phyloP scores from a whole-genome alignment of 2,113 vertebrate species.

The crab-eating macaque (Macaca fascicularis) region DNA sequence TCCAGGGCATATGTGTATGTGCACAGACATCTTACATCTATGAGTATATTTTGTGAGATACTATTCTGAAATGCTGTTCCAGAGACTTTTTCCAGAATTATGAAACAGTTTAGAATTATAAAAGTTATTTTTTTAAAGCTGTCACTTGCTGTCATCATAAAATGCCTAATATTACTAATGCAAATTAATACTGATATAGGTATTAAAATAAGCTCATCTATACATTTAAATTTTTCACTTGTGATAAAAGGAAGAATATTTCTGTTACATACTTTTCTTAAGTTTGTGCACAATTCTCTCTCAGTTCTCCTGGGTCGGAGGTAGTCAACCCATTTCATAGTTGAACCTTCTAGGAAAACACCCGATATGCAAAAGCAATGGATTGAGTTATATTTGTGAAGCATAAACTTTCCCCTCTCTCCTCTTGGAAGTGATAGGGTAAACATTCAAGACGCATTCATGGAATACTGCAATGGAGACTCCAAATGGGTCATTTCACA shows the following conservation, averaged over 20 bases:
- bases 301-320: not conserved
- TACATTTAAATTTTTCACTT: not conserved
- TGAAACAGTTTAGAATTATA: not conserved
- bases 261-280: not conserved
- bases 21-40: not conserved
- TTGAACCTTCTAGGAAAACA: constrained; percentile 6
- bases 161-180: not conserved
- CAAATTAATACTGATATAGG: constrained; percentile 16
- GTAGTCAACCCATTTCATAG: not conserved
- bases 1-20: not conserved
- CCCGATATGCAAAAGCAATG: not conserved
- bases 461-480: not conserved
- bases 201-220: not conserved
- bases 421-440: not conserved
- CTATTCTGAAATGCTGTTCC: not conserved
- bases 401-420: not conserved
- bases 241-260: not conserved
- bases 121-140: constrained; percentile 2
- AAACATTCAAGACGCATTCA: not conserved
- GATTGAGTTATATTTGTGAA: not conserved
- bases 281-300: not conserved
- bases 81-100: not conserved
- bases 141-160: not conserved
- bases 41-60: not conserved
- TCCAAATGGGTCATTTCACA: not conserved